These are phyloP conservation scores for Trichoplusia ni DNA, from an alignment of 1,140 invertebrate genomes.

Conservation along the genomic window DNA sequence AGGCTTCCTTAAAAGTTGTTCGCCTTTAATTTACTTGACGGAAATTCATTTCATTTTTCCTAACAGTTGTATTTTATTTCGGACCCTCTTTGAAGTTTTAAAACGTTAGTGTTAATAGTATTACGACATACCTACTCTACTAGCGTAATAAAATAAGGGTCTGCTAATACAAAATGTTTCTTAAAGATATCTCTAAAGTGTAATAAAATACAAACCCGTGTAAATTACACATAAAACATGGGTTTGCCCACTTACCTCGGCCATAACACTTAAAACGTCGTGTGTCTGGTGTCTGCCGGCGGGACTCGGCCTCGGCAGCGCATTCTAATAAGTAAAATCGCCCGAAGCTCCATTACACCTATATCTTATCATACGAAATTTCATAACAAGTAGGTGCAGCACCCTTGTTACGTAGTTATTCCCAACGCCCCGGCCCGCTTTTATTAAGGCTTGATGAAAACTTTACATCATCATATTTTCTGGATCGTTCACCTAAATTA, in stretches of 20 bases:
- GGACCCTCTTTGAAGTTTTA: background rate
- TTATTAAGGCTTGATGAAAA: slow-evolving; percentile 71
- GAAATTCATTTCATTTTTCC: background rate
- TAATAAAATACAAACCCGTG: slow-evolving; percentile 8
- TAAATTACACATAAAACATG: slow-evolving; percentile 21
- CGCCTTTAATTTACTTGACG: background rate
- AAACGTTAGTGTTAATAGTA: no score
- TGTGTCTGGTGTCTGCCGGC: background rate
- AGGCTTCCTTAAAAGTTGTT: background rate
- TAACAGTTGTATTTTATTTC: background rate
- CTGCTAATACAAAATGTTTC: background rate
- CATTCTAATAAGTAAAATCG: slow-evolving; percentile 27
- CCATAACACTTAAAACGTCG: slow-evolving; percentile 2
- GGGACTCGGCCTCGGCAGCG: background rate
- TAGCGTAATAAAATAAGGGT: no score
- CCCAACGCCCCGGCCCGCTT: slow-evolving; percentile 39
- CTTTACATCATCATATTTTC: slow-evolving; percentile 77
- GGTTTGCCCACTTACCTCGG: slow-evolving; percentile 12
- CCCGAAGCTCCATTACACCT: slow-evolving; percentile 19
- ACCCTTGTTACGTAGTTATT: slow-evolving; percentile 47
- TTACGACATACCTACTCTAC: no score
- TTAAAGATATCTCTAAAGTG: slow-evolving; percentile 2
- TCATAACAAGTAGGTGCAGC: slow-evolving; percentile 51
- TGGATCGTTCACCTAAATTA: slow-evolving; percentile 74
- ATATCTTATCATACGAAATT: slow-evolving; percentile 44